Conservation (phyloP, 2,797 vertebrate genomes). For the Meriones psammophilus region DNA sequence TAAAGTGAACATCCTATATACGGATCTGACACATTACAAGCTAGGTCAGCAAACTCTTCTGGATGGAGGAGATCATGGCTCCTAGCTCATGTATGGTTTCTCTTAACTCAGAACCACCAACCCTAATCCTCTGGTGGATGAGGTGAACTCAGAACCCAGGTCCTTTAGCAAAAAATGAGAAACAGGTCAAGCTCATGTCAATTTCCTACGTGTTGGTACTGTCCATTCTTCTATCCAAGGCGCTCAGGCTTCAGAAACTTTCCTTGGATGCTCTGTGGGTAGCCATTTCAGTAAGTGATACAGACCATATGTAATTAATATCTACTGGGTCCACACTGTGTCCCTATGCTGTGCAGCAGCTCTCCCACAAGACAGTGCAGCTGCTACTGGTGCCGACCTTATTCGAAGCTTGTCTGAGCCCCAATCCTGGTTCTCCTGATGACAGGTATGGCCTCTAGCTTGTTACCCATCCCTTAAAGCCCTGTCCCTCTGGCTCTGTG, state of each 20-base stretch:
- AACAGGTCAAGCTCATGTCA: neutral
- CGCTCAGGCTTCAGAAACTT: neutral
- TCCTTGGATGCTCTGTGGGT: neutral
- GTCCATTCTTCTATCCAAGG: neutral
- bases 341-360: neutral
- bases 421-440: neutral
- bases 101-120: neutral
- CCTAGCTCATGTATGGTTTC: neutral
- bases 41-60: neutral
- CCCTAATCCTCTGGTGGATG: neutral
- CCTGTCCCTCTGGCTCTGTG: neutral
- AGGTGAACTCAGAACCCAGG: neutral
- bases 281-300: neutral
- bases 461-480: neutral
- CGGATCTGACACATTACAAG: neutral
- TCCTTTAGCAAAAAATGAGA: neutral
- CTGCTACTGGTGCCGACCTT: neutral
- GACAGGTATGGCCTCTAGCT: neutral
- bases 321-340: neutral
- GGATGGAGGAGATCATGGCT: neutral
- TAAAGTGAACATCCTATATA: neutral
- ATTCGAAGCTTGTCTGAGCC: neutral
- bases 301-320: neutral
- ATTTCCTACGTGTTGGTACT: neutral
- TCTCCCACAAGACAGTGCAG: neutral